Conservation (phyloP, 30 jellyfish, hydroid and myxozoan genomes). For the Hydra vulgaris region DNA sequence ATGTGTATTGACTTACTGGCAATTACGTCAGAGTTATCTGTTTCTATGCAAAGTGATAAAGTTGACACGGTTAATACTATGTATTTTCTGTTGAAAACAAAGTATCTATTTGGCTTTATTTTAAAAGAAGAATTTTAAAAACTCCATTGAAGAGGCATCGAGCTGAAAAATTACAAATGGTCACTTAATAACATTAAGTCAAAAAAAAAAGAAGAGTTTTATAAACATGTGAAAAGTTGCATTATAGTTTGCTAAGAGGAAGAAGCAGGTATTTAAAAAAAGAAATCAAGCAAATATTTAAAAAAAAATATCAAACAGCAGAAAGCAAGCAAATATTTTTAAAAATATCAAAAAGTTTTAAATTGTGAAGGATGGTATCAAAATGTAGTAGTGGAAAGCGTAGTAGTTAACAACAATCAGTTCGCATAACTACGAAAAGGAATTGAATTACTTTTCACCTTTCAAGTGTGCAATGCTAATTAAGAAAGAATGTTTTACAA, state of each 20-base stretch:
- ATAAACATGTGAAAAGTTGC: neutral
- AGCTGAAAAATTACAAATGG: neutral
- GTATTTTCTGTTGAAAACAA: neutral
- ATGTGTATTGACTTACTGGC: neutral
- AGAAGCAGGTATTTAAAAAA: too few species aligned
- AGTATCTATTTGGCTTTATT: neutral
- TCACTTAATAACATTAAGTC: neutral
- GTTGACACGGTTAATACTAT: neutral
- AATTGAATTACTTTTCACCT: slow-evolving; percentile 13
- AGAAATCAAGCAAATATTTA: too few species aligned
- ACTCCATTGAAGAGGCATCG: neutral
- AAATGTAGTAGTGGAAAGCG: slow-evolving; percentile 3
- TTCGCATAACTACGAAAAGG: too few species aligned
- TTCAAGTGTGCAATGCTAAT: slow-evolving; percentile 19
- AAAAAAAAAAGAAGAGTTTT: neutral
- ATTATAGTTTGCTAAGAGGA: neutral
- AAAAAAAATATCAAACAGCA: too few species aligned
- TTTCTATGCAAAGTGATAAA: neutral
- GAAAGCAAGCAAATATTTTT: slow-evolving; percentile 8
- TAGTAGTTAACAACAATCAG: neutral
- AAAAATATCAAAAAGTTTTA: neutral
- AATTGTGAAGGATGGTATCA: slow-evolving; percentile 17
- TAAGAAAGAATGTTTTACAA: too few species aligned
- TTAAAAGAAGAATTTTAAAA: neutral
- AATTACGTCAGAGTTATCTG: neutral